Base-by-base conservation (phyloP, 2,888 invertebrate species). In the Netelia melanura region DNA sequence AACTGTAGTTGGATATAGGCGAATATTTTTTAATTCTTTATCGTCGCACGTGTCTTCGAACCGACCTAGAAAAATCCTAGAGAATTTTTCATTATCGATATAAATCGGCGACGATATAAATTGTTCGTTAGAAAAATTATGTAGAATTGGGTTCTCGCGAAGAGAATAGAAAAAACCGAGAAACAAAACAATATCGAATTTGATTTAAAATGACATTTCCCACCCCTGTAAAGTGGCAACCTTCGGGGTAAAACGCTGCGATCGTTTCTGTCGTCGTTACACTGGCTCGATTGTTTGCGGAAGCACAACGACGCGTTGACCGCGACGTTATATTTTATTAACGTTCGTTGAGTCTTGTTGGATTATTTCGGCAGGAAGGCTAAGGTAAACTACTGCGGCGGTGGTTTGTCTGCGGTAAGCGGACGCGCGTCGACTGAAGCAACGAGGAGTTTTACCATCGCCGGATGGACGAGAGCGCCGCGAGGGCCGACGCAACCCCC, bases 361-460 rank as follows among this genome's bases (percentile, higher is more conserved):
- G 48, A 48, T 54, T 38, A 58, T 54, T 56, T 25, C 10, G 43
- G 76, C 56, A 14, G 38, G 38, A 68, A n/a, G 30, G 2, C 25
- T 8, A 58, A 67, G 38, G 25, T 14, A 11, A 23, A 23, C 76
- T 67, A 11, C 30, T 38, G 62, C 21, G 17, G 61, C 54, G 61
- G 62, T 56, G 21, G 38, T 61, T 17, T 54, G 65, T 48, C 48
- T 30, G 62, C 68, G 74, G 68, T 54, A 62, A 74, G 62, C 83
- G 78, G 44, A 74, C 83, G 83, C 83, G 83, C 74, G 72, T 83
- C 83, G 78, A 83, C 83, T 78, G 83, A 83, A 62, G 83, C 68
- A 61, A 25, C 68, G 65, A 72, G 43, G 72, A 48, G 48, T 48
- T 56, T n/a, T 21, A 25, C 10, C 64, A 17, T 58, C 74, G 72